phyloP scores from a whole-genome alignment of 2,113 vertebrate genomes.

The Eurypyga helias region DNA sequence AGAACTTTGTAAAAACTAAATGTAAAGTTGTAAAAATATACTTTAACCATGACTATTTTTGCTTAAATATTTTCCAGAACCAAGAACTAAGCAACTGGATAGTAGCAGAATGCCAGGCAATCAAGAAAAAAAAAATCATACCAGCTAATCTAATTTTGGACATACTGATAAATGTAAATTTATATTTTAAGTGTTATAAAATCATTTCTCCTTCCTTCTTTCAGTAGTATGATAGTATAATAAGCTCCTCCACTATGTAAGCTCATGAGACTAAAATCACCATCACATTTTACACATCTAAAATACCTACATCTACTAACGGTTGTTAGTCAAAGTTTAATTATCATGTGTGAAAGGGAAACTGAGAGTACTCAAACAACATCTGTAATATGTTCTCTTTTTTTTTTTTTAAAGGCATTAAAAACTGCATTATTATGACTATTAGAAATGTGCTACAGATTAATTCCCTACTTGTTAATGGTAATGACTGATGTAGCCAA shows the following conservation, averaged over 20 bases:
- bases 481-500: conserved; percentile 80
- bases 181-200: neutral
- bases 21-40: neutral
- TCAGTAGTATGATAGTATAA: neutral
- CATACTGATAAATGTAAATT: neutral
- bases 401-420: conserved; percentile 63
- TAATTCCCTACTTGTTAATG: conserved; percentile 73
- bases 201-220: neutral
- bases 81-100: neutral
- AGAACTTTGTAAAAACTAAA: neutral
- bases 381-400: conserved; percentile 61
- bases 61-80: neutral
- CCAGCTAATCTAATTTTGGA: neutral
- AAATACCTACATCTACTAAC: neutral
- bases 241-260: neutral
- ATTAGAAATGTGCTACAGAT: conserved; percentile 80
- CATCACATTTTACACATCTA: neutral
- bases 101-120: neutral
- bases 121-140: neutral
- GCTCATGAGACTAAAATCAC: neutral
- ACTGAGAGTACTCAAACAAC: conserved; percentile 55
- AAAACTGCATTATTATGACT: conserved; percentile 59
- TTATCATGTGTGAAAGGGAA: conserved; percentile 67
- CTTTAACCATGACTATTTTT: neutral
- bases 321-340: conserved; percentile 74